phyloP scores from a whole-genome alignment of 2,797 vertebrate species.

The Spea hammondii region DNA sequence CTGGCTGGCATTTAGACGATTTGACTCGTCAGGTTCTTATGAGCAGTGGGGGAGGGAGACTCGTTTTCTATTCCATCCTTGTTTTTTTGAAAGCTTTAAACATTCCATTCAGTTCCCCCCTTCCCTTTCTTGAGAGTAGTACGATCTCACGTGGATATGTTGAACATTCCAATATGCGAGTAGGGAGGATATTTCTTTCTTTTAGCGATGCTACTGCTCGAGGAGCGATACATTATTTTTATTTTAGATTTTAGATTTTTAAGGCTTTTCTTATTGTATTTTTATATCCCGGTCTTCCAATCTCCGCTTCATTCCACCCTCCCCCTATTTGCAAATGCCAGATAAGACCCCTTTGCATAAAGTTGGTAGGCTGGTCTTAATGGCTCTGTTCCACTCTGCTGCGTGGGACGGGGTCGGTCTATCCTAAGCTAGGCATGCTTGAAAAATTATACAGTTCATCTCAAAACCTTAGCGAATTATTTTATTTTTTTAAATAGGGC shows the following conservation, averaged over 20 bases:
- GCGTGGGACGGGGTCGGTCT: not conserved
- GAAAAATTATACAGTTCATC: slow-evolving; percentile 45
- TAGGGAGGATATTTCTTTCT: not conserved
- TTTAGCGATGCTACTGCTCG: too few species aligned
- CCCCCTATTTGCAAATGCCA: slow-evolving; percentile 31
- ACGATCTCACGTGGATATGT: slow-evolving; percentile 8
- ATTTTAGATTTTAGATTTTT: not conserved
- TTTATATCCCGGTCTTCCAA: not conserved
- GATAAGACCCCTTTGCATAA: slow-evolving; percentile 19
- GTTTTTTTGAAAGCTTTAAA: slow-evolving; percentile 23
- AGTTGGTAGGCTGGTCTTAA: not conserved
- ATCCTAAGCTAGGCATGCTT: slow-evolving; percentile 46
- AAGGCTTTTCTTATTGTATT: not conserved
- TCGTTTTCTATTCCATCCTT: not conserved
- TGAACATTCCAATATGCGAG: slow-evolving; percentile 25
- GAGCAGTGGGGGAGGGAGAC: not conserved
- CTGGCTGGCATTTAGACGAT: slow-evolving; percentile 1
- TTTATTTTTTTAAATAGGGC: slow-evolving; percentile 11
- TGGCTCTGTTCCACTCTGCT: not conserved
- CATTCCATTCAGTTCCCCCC: slow-evolving; percentile 27
- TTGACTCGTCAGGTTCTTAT: not conserved
- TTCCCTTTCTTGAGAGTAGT: slow-evolving; percentile 2
- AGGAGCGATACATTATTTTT: too few species aligned
- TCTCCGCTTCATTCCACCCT: slow-evolving; percentile 27
- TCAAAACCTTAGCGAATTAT: slow-evolving; percentile 34